phyloP scores from a whole-genome alignment of 2,888 invertebrate genomes.

The Drosophila trichaetosa region DNA sequence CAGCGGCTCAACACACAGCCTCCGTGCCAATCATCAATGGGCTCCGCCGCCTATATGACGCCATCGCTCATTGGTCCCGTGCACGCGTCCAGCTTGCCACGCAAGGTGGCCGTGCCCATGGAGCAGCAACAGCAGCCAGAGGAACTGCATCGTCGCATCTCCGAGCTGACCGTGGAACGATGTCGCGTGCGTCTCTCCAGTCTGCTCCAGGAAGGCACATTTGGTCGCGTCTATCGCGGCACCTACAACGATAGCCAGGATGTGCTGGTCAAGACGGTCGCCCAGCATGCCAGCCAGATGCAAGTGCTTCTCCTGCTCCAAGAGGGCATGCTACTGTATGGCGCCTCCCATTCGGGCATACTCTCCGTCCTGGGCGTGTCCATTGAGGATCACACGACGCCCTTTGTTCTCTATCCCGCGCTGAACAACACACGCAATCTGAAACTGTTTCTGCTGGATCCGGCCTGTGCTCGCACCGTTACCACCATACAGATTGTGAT shows the following conservation, averaged over 20 bases:
- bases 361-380: conserved; percentile 94
- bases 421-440: conserved; percentile 86
- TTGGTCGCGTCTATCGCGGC: conserved; percentile 93
- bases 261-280: conserved; percentile 94
- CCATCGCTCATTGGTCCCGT: conserved; percentile 83
- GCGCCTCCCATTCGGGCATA: conserved; percentile 89
- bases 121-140: conserved; percentile 82
- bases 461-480: conserved; percentile 82
- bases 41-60: conserved; percentile 79
- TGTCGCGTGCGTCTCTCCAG: conserved; percentile 92
- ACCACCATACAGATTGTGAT: conserved; percentile 92
- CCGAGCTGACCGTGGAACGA: conserved; percentile 85
- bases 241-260: conserved; percentile 91
- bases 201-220: conserved; percentile 93
- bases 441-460: conserved; percentile 83
- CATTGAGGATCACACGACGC: conserved; percentile 95
- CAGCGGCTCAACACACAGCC: conserved; percentile 84
- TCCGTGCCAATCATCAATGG: conserved; percentile 73
- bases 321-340: conserved; percentile 88
- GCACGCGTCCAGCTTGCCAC: conserved; percentile 82
- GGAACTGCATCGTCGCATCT: conserved; percentile 84
- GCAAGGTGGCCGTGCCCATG: conserved; percentile 77
- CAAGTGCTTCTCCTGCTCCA: conserved; percentile 94
- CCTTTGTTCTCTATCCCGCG: conserved; percentile 92
- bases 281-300: conserved; percentile 94